Evolutionary conservation across 2,888 invertebrate species (phyloP).

Genomic region (Drosophila sordidula): DNA sequence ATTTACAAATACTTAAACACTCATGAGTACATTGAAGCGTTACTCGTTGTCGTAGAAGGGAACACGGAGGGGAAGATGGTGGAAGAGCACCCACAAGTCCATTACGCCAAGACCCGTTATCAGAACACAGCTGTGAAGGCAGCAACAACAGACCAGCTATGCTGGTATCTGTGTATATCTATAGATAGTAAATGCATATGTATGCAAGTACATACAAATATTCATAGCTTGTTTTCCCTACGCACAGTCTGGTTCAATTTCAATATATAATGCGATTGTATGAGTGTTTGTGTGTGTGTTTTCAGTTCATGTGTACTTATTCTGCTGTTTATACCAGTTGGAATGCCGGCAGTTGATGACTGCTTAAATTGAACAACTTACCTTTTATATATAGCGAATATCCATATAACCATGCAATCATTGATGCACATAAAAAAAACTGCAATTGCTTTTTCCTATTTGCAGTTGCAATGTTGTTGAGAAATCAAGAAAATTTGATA

Average conservation of each 20-base stretch:
- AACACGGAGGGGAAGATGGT: neutral
- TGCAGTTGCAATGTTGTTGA: slow-evolving; percentile 33
- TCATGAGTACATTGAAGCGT: neutral
- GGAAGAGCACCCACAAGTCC: neutral
- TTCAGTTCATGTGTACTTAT: slow-evolving; percentile 33
- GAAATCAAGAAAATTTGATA: slow-evolving; percentile 72
- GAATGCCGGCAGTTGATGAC: slow-evolving; percentile 30
- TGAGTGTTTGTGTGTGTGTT: neutral
- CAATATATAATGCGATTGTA: slow-evolving; percentile 4
- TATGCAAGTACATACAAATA: slow-evolving; percentile 1
- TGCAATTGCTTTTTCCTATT: slow-evolving; percentile 15
- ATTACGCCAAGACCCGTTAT: slow-evolving; percentile 60
- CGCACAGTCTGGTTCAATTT: slow-evolving; percentile 29
- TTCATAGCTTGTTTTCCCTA: slow-evolving; percentile 26
- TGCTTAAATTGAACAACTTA: slow-evolving; percentile 32
- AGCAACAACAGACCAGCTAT: slow-evolving; percentile 28
- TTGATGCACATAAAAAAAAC: slow-evolving; percentile 9
- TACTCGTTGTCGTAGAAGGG: neutral
- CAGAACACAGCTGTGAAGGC: slow-evolving; percentile 45
- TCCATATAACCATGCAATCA: slow-evolving; percentile 53
- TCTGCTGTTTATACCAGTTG: neutral
- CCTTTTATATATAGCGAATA: slow-evolving; percentile 38
- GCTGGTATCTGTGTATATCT: slow-evolving; percentile 6
- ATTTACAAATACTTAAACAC: slow-evolving; percentile 2
- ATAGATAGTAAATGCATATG: slow-evolving; percentile 5